Percentiles rank a stretch among this genome's conserved stretches.
These are phyloP conservation scores for Amiota communis DNA, from an alignment of 2,888 invertebrate genomes.

Conservation along the genomic window DNA sequence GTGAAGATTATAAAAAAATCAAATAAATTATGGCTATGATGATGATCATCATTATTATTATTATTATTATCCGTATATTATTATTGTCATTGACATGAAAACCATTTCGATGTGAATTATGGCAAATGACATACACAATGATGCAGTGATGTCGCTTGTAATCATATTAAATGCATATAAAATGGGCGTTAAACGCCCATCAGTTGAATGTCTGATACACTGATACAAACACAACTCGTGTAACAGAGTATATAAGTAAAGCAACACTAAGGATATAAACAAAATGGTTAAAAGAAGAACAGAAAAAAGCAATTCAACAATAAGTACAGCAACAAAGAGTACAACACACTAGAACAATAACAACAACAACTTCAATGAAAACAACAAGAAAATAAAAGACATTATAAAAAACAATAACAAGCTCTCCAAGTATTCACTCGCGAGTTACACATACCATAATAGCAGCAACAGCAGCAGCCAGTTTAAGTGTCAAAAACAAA, in stretches of 20 bases:
- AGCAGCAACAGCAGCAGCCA: slow-evolving; percentile 27
- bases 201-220: neutral
- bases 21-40: too few relatives aligned
- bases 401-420: neutral
- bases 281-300: slow-evolving; percentile 47
- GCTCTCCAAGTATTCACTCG: too few relatives aligned
- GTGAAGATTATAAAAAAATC: too few relatives aligned
- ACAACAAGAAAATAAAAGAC: neutral
- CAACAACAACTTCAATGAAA: slow-evolving; percentile 31
- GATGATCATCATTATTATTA: neutral
- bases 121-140: too few relatives aligned
- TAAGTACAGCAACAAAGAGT: slow-evolving; percentile 38
- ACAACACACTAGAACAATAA: slow-evolving; percentile 47
- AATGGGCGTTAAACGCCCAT: neutral
- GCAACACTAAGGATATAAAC: slow-evolving; percentile 34
- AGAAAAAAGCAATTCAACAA: slow-evolving; percentile 52
- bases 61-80: neutral
- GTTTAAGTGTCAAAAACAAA: slow-evolving; percentile 61
- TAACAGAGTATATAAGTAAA: too few relatives aligned
- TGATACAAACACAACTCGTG: neutral
- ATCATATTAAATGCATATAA: slow-evolving; percentile 45
- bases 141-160: neutral
- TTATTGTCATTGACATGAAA: too few relatives aligned
- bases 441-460: too few relatives aligned
- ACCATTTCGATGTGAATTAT: too few relatives aligned